Conservation (phyloP, 2,888 invertebrate genomes). For the Amblyjoppa proteus region DNA sequence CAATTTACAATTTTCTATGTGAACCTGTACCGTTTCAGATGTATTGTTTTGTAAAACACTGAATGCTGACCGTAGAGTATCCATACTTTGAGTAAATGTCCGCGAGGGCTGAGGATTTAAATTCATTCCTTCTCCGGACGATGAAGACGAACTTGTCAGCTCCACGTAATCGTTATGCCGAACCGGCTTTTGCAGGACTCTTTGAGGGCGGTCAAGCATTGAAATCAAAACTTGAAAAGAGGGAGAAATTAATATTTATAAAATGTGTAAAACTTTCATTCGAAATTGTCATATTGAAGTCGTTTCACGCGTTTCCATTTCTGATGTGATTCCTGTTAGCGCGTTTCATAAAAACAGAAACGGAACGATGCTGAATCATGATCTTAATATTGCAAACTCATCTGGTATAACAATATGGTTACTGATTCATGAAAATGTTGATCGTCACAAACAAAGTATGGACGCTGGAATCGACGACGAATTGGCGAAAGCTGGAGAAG, state of each 20-base stretch:
- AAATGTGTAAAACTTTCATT: background rate
- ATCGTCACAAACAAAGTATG: too few relatives aligned
- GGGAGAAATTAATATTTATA: background rate
- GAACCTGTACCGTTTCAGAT: background rate
- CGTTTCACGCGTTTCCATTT: too few relatives aligned
- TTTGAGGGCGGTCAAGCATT: background rate
- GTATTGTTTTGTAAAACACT: background rate
- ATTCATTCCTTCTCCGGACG: constrained; percentile 1
- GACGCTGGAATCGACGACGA: too few relatives aligned
- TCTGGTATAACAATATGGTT: too few relatives aligned
- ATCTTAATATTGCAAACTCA: too few relatives aligned
- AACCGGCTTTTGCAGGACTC: background rate
- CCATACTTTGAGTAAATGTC: background rate
- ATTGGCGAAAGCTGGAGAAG: too few relatives aligned
- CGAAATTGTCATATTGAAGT: too few relatives aligned
- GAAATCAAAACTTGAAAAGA: background rate
- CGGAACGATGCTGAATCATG: too few relatives aligned
- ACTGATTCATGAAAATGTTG: too few relatives aligned
- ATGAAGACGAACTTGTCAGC: background rate
- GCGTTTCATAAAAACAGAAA: too few relatives aligned
- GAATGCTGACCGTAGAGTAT: constrained; percentile 1
- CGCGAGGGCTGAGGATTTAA: background rate
- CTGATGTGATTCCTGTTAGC: too few relatives aligned
- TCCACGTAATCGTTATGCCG: constrained; percentile 4
- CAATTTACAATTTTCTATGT: background rate